Evolutionary conservation across 1,140 invertebrate genomes (phyloP).

Genomic region (Pseudobourletiella spinata): DNA sequence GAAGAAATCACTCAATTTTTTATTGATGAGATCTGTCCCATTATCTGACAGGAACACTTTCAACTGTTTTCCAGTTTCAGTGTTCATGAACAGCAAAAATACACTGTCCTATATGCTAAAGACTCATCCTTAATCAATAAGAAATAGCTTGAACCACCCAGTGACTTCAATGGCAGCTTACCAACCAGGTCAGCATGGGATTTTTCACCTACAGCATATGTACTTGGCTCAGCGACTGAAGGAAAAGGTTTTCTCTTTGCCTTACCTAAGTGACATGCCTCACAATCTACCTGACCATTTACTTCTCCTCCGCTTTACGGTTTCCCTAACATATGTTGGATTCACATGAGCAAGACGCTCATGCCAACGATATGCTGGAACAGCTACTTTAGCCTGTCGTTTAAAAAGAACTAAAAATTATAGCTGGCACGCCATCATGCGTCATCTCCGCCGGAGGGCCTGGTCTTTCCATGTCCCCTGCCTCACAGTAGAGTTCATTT

Average conservation of each 20-base stretch:
- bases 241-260: too few relatives aligned
- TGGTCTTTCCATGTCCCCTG: neutral
- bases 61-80: neutral
- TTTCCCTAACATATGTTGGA: too few relatives aligned
- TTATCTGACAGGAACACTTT: slow-evolving; percentile 21
- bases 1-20: slow-evolving; percentile 13
- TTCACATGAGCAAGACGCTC: too few relatives aligned
- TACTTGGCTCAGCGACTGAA: too few relatives aligned
- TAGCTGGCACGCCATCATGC: neutral
- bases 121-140: slow-evolving; percentile 1
- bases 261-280: neutral
- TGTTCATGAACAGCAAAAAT: neutral
- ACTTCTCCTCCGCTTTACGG: too few relatives aligned
- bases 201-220: slow-evolving; percentile 5
- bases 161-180: neutral
- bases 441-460: neutral
- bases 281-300: too few relatives aligned
- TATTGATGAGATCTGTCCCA: slow-evolving; percentile 14
- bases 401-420: neutral
- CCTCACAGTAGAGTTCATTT: neutral
- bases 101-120: neutral
- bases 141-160: slow-evolving; percentile 2
- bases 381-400: too few relatives aligned
- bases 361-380: too few relatives aligned
- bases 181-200: slow-evolving; percentile 2